Evolutionary conservation across 1,140 invertebrate species (phyloP), one percentile per base, ranked within the genome.

Genomic region (Drosophila ohnishii): DNA sequence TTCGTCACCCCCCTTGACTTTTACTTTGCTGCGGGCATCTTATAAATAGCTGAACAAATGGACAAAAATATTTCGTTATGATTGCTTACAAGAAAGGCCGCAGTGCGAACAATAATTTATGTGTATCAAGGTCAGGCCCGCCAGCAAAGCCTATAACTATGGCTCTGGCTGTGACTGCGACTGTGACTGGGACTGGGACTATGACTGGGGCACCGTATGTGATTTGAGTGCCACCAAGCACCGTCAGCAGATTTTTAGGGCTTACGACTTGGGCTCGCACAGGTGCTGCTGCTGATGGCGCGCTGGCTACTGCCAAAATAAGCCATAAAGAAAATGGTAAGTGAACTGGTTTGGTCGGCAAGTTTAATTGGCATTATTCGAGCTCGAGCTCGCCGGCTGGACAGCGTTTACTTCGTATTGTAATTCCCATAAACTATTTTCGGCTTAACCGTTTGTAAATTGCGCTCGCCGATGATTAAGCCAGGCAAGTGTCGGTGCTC

Each of bases 331-430:
- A 75, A 65, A 75, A 66, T 53, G 67, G 48, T 81, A 86, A 81
- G 64, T 65, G 73, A 87, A 87, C 83, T 80, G 84, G 83, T 87
- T 88, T 77, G 58, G 48, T 80, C 71, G 75, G 78, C 81, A 79
- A 88, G 60, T 88, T 87, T 83, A 87, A 87, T 88, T 88, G 83
- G 48, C 63, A 83, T 88, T 87, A 87, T 88, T 83, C 69, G 84
- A 74, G 75, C 78, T 78, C 60, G 32, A 30, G 48, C 78, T 78
- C 11, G 32, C 60, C 45, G 35, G 75, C 64, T 67, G 64, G 75
- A 50, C 69, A 78, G 71, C 61, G 59, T 72, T 75, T 73, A 75
- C 61, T 66, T 45, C 56, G 73, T 64, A 64, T 66, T 74, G 67
- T 77, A 85, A 78, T 83, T 48, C 61, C 53, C 75, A 76, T 69